Evolutionary conservation across 2,797 vertebrate species (phyloP).

Genomic region (Brachyrhaphis roseni): DNA sequence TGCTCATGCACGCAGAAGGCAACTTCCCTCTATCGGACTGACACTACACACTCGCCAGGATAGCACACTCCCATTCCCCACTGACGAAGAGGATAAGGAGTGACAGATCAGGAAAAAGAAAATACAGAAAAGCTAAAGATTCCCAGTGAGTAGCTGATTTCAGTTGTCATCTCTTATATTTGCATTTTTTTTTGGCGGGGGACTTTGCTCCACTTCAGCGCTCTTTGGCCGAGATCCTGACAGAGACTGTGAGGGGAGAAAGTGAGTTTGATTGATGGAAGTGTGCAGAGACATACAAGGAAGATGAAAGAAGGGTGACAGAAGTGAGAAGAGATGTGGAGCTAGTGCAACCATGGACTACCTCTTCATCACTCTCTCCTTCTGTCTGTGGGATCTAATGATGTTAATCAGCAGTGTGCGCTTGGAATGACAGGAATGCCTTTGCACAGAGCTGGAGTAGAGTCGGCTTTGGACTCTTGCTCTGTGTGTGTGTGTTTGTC

Average conservation of each 20-base stretch:
- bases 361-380: slow-evolving; percentile 63
- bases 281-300: slow-evolving; percentile 3
- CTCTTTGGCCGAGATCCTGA: slow-evolving; percentile 38
- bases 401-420: slow-evolving; percentile 68
- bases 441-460: slow-evolving; percentile 48
- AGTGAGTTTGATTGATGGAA: slow-evolving; percentile 54
- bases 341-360: slow-evolving; percentile 38
- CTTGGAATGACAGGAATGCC: slow-evolving; percentile 78
- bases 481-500: slow-evolving; percentile 21
- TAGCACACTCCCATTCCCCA: slow-evolving; percentile 62
- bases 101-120: slow-evolving; percentile 66
- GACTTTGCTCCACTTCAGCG: slow-evolving; percentile 40
- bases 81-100: slow-evolving; percentile 70
- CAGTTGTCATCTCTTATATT: slow-evolving; percentile 42
- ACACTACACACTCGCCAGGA: slow-evolving; percentile 62
- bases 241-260: slow-evolving; percentile 25
- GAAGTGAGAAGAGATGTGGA: slow-evolving; percentile 45
- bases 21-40: slow-evolving; percentile 74
- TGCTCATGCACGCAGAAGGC: slow-evolving; percentile 55
- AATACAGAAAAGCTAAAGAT: slow-evolving; percentile 43
- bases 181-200: not conserved
- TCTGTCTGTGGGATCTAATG: slow-evolving; percentile 59
- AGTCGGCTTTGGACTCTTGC: slow-evolving; percentile 50
- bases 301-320: slow-evolving; percentile 39
- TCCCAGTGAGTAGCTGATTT: slow-evolving; percentile 68